A percentile compares a stretch with the other conserved stretches of the same genome.
Evolutionary conservation across 2,113 vertebrate species (phyloP).

Genomic region (Scolopax mira): DNA sequence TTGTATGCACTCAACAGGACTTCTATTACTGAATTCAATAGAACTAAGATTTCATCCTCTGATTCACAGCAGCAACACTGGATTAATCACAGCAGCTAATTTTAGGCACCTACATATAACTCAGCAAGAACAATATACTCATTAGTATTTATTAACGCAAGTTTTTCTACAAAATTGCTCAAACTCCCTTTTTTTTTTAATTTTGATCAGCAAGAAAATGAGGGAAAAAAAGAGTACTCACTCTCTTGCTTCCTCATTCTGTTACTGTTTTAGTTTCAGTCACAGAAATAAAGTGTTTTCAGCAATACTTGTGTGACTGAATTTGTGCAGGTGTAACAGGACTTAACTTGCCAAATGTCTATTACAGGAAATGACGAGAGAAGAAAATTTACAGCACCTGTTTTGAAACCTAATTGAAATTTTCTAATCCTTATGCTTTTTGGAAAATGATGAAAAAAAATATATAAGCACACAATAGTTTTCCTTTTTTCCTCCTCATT

Average conservation of each 20-base stretch:
- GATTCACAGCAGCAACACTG: background rate
- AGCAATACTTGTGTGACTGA: background rate
- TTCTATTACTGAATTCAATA: background rate
- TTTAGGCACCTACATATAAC: background rate
- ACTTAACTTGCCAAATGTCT: background rate
- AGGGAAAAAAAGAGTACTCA: background rate
- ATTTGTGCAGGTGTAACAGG: background rate
- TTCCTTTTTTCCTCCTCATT: background rate
- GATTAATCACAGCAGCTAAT: constrained; percentile 10
- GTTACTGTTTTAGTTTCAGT: background rate
- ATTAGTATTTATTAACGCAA: background rate
- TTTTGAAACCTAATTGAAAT: background rate
- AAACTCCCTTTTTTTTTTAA: background rate
- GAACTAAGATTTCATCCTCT: background rate
- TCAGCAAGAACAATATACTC: background rate
- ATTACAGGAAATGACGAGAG: background rate
- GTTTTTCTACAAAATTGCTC: background rate
- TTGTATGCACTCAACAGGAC: background rate
- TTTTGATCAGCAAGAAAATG: background rate
- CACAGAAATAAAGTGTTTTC: background rate
- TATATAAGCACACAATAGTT: background rate
- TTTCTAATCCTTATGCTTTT: background rate
- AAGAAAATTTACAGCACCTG: background rate
- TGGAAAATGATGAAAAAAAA: background rate
- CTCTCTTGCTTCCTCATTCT: background rate